phyloP scores from a whole-genome alignment of 2,797 vertebrate genomes.

The Fundulus diaphanus region DNA sequence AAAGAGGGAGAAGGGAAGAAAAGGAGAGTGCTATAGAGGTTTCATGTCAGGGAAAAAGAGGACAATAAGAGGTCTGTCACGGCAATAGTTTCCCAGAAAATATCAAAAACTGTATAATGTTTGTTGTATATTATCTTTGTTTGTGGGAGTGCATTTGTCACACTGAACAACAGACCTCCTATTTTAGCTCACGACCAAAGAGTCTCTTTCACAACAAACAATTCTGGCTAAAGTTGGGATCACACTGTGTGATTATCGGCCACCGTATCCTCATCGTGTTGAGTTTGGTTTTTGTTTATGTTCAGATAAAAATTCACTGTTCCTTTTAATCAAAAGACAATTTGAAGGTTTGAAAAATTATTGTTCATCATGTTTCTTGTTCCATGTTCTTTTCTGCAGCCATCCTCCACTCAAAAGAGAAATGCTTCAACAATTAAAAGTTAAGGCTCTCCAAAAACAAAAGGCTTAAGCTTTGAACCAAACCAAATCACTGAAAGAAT shows the following conservation, averaged over 20 bases:
- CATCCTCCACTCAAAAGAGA: background rate
- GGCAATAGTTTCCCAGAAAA: background rate
- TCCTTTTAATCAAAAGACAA: constrained; percentile 38
- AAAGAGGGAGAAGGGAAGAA: background rate
- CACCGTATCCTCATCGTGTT: background rate
- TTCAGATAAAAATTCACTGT: background rate
- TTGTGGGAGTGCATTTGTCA: background rate
- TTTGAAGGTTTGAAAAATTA: constrained; percentile 22
- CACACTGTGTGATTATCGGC: background rate
- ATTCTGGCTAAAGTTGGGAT: background rate
- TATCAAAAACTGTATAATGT: background rate
- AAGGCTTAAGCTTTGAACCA: background rate
- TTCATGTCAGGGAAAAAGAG: background rate
- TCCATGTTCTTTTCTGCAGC: too few relatives aligned
- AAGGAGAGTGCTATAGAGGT: background rate
- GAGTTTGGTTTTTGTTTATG: background rate
- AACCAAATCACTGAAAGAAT: background rate
- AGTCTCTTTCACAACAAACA: background rate
- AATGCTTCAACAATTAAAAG: background rate
- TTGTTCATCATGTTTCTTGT: background rate
- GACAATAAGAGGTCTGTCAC: background rate
- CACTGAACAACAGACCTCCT: background rate
- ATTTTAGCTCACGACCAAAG: background rate
- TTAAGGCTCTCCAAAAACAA: background rate
- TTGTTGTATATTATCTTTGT: background rate